Evolutionary conservation across 1,140 invertebrate genomes (phyloP).

Genomic region (Zophobas atratus): DNA sequence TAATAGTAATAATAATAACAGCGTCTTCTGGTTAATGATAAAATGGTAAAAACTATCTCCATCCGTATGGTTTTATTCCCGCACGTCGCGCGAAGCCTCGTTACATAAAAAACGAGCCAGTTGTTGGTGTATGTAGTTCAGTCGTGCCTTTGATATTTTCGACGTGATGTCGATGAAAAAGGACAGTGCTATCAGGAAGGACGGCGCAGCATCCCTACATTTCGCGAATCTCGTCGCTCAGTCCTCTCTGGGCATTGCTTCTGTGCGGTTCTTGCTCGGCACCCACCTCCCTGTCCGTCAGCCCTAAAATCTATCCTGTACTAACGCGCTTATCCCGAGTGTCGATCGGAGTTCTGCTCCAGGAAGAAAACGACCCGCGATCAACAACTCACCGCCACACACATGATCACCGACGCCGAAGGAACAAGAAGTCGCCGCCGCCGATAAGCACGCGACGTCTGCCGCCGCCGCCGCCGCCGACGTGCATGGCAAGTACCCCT

Average conservation of each 20-base stretch:
- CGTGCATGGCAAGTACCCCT: slow-evolving; percentile 51
- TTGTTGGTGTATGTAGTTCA: slow-evolving; percentile 39
- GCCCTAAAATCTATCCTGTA: slow-evolving; percentile 51
- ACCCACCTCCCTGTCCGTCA: slow-evolving; percentile 54
- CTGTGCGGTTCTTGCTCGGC: slow-evolving; percentile 54
- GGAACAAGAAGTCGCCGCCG: background rate
- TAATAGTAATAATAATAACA: too few species aligned
- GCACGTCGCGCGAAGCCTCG: slow-evolving; percentile 1
- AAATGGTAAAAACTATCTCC: too few species aligned
- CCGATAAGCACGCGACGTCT: slow-evolving; percentile 13
- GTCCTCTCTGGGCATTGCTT: slow-evolving; percentile 56
- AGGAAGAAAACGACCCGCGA: slow-evolving; percentile 30
- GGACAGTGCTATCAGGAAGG: slow-evolving; percentile 45
- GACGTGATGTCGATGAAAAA: slow-evolving; percentile 41
- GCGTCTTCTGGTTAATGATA: too few species aligned
- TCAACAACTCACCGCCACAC: slow-evolving; percentile 8
- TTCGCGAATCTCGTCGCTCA: slow-evolving; percentile 42
- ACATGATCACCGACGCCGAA: slow-evolving; percentile 25
- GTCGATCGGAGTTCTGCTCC: slow-evolving; percentile 12
- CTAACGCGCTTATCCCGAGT: slow-evolving; percentile 46
- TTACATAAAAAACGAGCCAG: slow-evolving; percentile 41
- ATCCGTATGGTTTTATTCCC: background rate
- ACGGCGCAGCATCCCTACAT: slow-evolving; percentile 50
- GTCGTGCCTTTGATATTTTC: slow-evolving; percentile 42
- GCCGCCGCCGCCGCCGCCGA: slow-evolving; percentile 26